phyloP scores from a whole-genome alignment of 2,113 vertebrate species.

The Madoqua kirkii region DNA sequence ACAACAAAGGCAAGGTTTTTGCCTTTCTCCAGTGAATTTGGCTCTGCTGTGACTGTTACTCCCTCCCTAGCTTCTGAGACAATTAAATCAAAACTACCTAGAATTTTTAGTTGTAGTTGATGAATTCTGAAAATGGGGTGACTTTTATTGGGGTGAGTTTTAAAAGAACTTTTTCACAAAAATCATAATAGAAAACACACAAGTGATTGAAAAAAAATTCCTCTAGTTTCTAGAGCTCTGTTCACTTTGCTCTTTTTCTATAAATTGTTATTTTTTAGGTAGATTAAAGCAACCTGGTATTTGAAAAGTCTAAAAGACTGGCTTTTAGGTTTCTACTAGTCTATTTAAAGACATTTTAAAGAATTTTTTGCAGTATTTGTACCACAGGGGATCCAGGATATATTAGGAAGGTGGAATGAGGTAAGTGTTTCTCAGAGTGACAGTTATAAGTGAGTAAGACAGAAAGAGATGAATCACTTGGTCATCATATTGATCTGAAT shows the following conservation, averaged over 20 bases:
- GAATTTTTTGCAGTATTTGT: background rate
- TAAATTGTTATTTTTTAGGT: background rate
- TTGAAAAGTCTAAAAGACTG: background rate
- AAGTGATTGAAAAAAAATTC: background rate
- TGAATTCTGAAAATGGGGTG: background rate
- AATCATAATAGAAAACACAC: background rate
- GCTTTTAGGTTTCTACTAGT: background rate
- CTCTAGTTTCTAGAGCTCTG: background rate
- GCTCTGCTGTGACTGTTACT: background rate
- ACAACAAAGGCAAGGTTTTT: background rate
- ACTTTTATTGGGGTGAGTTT: background rate
- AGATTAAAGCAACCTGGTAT: background rate
- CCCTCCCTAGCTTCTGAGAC: background rate
- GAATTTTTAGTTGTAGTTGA: background rate
- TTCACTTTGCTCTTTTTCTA: background rate
- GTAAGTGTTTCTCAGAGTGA: conserved; percentile 41
- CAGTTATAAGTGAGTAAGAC: conserved; percentile 55
- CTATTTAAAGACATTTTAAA: conserved; percentile 27
- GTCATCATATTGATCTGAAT: conserved; percentile 63
- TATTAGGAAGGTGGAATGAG: background rate
- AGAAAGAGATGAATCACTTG: conserved; percentile 44
- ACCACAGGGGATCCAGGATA: background rate
- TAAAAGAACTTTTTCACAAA: background rate
- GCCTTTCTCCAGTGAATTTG: background rate
- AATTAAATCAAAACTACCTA: background rate